phyloP scores from a whole-genome alignment of 2,797 vertebrate genomes.

The Spinus olivaceus region DNA sequence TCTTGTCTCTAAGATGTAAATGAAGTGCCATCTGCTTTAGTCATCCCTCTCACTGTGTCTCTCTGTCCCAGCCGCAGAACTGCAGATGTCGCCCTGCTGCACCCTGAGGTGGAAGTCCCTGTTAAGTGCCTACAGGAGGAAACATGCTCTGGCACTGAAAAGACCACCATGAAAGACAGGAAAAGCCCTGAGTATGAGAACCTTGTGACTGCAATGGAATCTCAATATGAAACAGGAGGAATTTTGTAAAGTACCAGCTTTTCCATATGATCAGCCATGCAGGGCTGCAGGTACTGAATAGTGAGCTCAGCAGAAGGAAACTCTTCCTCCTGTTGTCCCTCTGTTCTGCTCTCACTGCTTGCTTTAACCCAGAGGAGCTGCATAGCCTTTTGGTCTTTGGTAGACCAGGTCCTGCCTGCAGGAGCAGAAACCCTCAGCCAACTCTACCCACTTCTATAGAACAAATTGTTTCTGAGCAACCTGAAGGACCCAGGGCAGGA shows the following conservation, averaged over 20 bases:
- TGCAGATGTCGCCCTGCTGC: not conserved
- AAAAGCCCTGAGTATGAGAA: conserved; percentile 17
- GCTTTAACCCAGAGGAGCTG: not conserved
- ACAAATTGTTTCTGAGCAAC: not conserved
- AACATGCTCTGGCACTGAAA: not conserved
- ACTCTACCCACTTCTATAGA: not conserved
- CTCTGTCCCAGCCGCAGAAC: not conserved
- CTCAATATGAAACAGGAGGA: not conserved
- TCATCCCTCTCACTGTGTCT: fast-evolving
- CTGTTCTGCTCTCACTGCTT: not conserved
- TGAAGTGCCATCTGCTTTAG: not conserved
- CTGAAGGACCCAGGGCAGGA: not conserved
- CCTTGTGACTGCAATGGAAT: conserved; percentile 34
- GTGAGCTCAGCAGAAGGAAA: not conserved
- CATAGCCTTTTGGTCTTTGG: not conserved
- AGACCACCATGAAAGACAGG: not conserved
- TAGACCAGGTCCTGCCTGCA: not conserved
- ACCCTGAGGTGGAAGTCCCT: not conserved
- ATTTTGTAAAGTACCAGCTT: not conserved
- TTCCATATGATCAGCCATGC: not conserved
- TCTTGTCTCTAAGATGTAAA: not conserved
- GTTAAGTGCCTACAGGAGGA: not conserved
- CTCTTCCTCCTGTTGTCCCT: not conserved
- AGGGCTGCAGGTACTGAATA: not conserved
- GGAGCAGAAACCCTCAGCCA: not conserved